Evolutionary conservation across 2,797 vertebrate genomes (phyloP), one percentile per base, ranked within the genome.

Genomic region (Staurois parvus): DNA sequence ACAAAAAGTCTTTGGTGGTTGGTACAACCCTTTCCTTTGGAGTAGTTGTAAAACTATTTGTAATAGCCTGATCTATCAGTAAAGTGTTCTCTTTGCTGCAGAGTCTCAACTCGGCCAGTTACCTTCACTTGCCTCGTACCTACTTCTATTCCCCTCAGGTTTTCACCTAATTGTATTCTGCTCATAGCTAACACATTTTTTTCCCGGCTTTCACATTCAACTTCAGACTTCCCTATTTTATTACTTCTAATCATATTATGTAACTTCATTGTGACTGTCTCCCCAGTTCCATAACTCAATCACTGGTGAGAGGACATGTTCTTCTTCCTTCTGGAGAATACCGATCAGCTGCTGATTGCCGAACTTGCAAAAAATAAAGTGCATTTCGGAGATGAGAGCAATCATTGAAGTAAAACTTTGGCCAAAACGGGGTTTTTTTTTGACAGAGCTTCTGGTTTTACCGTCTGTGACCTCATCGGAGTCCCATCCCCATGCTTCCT

Each of bases 211-310:
- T 66, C 28, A 66, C 64, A 10, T 67, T 21, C 29, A 26, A 48
- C 52, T 80, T 70, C 45, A 11, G 28, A 24, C 11, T 70, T 40
- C 42, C 9, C 56, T 52, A 80, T 80, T 80, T 37, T 52, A 80
- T 80, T 80, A 80, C 78, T 70, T 10, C 48, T 56, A 56, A 56
- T 40, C 17, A 28, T 12, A 21, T 68, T 32, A 19, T 79, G 11
- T 69, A 68, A 79, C 70, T 72, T 80, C 69, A 21, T 59, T 37
- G 52, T 19, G 4, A 2, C 24, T 21, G 69, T 72, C 69, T 72
- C 32, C 37, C 37, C 37, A 72, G 30, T 42, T 24, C 80, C 59
- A 34, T 81, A 72, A 81, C 68, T 62, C 32, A 62, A 29, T 73
- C 68, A 59, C 52, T 34, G 11, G 32, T 9, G 15, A n/a, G 30